These are phyloP conservation scores for Pygoscelis antarcticus DNA, from an alignment of 2,113 vertebrate species.

Conservation along the genomic window DNA sequence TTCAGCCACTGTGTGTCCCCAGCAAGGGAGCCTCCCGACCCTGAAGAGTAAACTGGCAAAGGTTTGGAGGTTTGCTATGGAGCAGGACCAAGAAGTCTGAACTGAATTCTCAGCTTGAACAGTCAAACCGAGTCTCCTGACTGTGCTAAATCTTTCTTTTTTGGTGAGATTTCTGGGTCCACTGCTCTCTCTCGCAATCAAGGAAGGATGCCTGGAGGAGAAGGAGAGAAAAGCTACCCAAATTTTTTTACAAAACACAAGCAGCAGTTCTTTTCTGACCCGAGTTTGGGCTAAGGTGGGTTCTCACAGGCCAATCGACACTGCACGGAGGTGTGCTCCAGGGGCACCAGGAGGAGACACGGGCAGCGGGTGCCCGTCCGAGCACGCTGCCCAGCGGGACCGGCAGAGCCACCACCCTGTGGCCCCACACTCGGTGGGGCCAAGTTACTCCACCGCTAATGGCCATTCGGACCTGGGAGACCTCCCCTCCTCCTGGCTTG, in stretches of 20 bases:
- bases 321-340: background rate
- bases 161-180: background rate
- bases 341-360: background rate
- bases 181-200: background rate
- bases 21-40: background rate
- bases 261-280: background rate
- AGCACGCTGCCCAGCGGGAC: fast-evolving
- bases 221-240: background rate
- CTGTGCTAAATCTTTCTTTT: background rate
- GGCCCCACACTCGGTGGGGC: fast-evolving
- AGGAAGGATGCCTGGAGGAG: background rate
- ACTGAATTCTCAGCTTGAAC: background rate
- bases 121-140: background rate
- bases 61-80: background rate
- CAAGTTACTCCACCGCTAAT: fast-evolving
- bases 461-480: background rate
- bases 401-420: background rate
- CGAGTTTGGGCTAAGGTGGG: fast-evolving
- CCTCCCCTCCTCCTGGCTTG: background rate
- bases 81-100: background rate
- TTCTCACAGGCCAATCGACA: fast-evolving
- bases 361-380: background rate
- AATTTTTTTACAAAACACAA: background rate
- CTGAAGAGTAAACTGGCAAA: background rate
- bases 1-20: fast-evolving